These are phyloP conservation scores for Phacellophora camtschatica DNA, from an alignment of 30 jellyfish, hydroid and myxozoan genomes.

Conservation along the genomic window DNA sequence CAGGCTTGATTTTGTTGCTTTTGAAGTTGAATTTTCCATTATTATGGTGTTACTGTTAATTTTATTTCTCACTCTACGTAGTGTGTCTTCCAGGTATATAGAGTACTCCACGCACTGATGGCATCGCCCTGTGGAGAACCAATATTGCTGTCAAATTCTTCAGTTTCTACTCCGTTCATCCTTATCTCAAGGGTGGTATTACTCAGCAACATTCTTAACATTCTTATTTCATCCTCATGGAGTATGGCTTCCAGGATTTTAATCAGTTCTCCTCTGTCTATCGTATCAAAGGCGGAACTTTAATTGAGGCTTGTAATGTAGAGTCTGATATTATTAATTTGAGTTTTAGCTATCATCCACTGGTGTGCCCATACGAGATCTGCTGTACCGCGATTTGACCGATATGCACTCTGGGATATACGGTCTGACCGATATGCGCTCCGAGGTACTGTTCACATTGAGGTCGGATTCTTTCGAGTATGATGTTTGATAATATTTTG, in stretches of 20 bases:
- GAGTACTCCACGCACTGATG: constrained; percentile 6
- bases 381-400: constrained; percentile 64
- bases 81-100: constrained; percentile 28
- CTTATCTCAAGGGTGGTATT: constrained; percentile 39
- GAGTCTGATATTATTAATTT: constrained; percentile 15
- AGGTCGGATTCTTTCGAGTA: constrained; percentile 26
- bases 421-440: no score
- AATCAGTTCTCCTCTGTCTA: constrained; percentile 46
- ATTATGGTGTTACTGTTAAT: not conserved
- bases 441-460: constrained; percentile 29
- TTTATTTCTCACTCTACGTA: constrained; percentile 22
- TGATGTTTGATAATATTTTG: constrained; percentile 49
- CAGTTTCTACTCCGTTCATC: constrained; percentile 22
- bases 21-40: no score
- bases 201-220: constrained; percentile 29
- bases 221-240: constrained; percentile 49
- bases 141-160: constrained; percentile 21
- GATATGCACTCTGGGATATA: constrained; percentile 56
- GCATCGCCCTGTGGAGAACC: constrained; percentile 65
- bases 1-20: no score
- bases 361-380: constrained; percentile 61
- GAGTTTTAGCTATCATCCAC: constrained; percentile 46
- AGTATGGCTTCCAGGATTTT: constrained; percentile 20
- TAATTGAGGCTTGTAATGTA: constrained; percentile 40
- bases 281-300: constrained; percentile 56